Conservation (phyloP, 2,888 invertebrate genomes). For the Teinopalpus imperialis region DNA sequence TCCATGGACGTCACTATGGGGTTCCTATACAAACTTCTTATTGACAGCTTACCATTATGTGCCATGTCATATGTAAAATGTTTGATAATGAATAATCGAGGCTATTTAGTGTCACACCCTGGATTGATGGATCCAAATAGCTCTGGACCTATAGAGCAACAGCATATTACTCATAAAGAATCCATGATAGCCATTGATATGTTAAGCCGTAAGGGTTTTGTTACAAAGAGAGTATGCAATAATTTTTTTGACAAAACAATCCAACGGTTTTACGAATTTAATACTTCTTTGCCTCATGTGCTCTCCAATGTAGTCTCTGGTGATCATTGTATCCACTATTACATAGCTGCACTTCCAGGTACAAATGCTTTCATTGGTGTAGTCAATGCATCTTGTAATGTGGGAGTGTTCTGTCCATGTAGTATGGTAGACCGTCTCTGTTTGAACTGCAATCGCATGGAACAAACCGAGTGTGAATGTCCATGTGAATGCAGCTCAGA, state of each 20-base stretch:
- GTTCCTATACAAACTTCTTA: constrained; percentile 90
- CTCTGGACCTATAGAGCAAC: constrained; percentile 88
- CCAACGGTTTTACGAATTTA: constrained; percentile 92
- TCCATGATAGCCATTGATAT: constrained; percentile 95
- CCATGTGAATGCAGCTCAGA: constrained; percentile 93
- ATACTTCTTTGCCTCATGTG: constrained; percentile 88
- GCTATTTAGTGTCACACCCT: constrained; percentile 94
- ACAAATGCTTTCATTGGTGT: constrained; percentile 95
- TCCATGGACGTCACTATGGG: constrained; percentile 94
- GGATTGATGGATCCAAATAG: constrained; percentile 87
- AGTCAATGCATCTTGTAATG: constrained; percentile 93
- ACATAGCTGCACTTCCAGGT: constrained; percentile 89
- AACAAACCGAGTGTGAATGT: constrained; percentile 96
- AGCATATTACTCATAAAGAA: constrained; percentile 95
- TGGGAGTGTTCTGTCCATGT: constrained; percentile 94
- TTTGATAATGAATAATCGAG: constrained; percentile 94
- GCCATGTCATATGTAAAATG: constrained; percentile 87
- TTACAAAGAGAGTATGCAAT: constrained; percentile 91
- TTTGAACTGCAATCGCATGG: constrained; percentile 96
- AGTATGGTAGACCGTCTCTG: constrained; percentile 94
- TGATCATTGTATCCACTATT: constrained; percentile 94
- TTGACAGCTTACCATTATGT: constrained; percentile 87
- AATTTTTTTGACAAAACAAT: constrained; percentile 92
- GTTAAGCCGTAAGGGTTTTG: constrained; percentile 91
- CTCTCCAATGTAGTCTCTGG: constrained; percentile 92